Evolutionary conservation across 2,888 invertebrate species (phyloP).

Genomic region (Sepiola atlantica): DNA sequence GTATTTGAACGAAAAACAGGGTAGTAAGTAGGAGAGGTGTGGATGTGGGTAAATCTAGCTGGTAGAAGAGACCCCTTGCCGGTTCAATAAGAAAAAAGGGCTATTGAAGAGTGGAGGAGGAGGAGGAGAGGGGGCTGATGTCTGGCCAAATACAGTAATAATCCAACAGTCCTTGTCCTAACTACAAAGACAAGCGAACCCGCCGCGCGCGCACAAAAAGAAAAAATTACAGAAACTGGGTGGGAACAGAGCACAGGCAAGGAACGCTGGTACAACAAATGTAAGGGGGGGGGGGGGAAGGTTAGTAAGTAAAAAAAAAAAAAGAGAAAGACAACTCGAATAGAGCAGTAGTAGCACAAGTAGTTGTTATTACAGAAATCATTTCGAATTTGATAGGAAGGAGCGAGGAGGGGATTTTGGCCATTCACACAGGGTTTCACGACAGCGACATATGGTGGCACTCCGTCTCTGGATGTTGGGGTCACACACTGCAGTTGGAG

Average conservation of each 20-base stretch:
- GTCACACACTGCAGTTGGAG: neutral
- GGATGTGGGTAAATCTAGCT: neutral
- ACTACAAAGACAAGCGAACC: neutral
- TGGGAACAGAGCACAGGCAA: neutral
- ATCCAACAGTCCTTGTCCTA: neutral
- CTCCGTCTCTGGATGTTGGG: constrained; percentile 12
- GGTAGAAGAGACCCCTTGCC: neutral
- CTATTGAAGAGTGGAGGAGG: neutral
- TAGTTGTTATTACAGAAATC: neutral
- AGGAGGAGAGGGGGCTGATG: no score
- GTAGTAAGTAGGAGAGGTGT: neutral
- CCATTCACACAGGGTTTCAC: constrained; percentile 22
- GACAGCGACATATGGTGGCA: neutral
- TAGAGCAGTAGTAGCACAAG: neutral
- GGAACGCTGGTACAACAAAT: no score
- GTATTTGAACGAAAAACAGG: neutral
- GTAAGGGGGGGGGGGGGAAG: no score
- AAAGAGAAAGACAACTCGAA: neutral
- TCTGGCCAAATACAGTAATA: neutral
- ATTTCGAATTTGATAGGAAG: neutral
- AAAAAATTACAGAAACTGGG: no score
- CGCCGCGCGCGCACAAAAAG: no score
- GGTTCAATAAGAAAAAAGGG: neutral
- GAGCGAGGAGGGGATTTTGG: neutral
- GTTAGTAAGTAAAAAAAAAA: no score